Evolutionary conservation across 2,888 invertebrate species (phyloP), one percentile per base, ranked within the genome.

Genomic region (Agrenia bidenticulata): DNA sequence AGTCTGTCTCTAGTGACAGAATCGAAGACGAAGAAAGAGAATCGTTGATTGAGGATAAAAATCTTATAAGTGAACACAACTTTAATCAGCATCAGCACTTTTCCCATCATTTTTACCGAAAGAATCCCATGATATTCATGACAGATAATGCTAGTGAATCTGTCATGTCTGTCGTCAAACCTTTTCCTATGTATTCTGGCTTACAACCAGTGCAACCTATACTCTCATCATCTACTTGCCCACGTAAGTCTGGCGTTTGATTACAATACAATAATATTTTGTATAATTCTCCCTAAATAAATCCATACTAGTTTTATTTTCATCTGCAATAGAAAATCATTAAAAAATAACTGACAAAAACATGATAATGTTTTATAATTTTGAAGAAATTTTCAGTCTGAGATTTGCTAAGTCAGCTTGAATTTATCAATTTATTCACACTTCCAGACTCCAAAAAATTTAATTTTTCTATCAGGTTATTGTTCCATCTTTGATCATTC

Each of bases 141-240:
- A 51, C 51, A 5, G 17, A 23, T 19, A 15, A 17, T 51, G 24
- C 5, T 23, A n/a, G 42, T n/a, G 26, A 54, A 13, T 17, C 42
- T 11, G 26, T 61, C 21, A 58, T 59, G 41, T 57, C 68, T 1
- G 32, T 72, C 39, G 51, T 73, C 1, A 73, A 71, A 56, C 73
- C 73, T 23, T 68, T 72, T 26, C 71, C 73, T 7, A 32, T 73
- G 56, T 73, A 73, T 45, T 72, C 72, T 4, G 58, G 42, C 39
- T 42, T 64, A 15, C 64, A 54, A 32, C 5, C 39, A 27, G 58
- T 58, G 9, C 54, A 26, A 42, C 56, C 58, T 27, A 27, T 63
- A 15, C 17, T 56, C 11, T 17, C 61, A 27, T 32, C 59, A 21
- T 59, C 59, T 5, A 23, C 13, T 11, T 50, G 37, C 32, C n/a